Evolutionary conservation across 2,797 vertebrate species (phyloP), one percentile per base, ranked within the genome.

Genomic region (Artibeus jamaicensis): DNA sequence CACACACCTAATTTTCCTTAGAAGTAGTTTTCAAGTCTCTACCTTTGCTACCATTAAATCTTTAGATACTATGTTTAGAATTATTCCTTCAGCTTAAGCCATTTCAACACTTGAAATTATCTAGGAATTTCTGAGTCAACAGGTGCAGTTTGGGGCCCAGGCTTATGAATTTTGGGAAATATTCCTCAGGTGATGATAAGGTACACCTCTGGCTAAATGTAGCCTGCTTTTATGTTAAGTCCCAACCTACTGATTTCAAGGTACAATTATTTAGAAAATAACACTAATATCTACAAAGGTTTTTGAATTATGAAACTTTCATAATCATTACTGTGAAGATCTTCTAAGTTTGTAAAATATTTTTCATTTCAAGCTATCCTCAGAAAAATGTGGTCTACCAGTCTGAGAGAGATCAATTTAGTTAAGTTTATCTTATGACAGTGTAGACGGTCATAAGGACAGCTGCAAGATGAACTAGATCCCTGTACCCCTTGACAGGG

Each of bases 201-300:
- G 44, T 59, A 6, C 10, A 93, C 15, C 26, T 87, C 53, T 67
- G 34, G 46, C 21, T 87, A 29, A 90, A 84, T 53, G 16, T 21
- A 76, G n/a, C 32, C 62, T 68, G 32, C 24, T 91, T 81, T 83
- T 9, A 65, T 1, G 67, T 44, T 55, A 91, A 92, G 73, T 77
- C 18, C 9, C 42, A 76, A 76, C 34, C 34, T 84, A 67, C 11
- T 93, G 39, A 9, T n/a, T 57, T 92, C 32, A 74, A 85, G 46
- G 18, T 74, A 84, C n/a, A 81, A 44, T 59, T 89, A 91, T 59
- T 93, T 78, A 90, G 53, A 39, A 93, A 92, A 91, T 85, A 92
- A 71, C 9, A 78, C 46, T 89, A 55, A 65, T 89, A 70, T 87
- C 77, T 77, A 92, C 11, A 48, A 57, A 65, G 2, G 48, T 57